Evolutionary conservation across 2,797 vertebrate genomes (phyloP).

Genomic region (Pseudochromis fuscus): DNA sequence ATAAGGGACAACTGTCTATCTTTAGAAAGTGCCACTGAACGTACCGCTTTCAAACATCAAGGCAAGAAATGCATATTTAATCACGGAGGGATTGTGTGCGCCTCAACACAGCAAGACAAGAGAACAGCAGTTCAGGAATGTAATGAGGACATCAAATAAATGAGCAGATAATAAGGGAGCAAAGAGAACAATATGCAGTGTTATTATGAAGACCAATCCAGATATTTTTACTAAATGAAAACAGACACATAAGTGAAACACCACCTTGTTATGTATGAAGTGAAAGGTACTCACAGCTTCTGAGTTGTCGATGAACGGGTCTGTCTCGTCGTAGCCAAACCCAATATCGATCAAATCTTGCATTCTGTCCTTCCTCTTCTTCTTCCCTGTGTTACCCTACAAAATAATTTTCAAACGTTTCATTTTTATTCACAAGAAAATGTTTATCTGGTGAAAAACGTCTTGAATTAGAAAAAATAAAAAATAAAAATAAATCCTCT

Average conservation of each 20-base stretch:
- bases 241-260: not conserved
- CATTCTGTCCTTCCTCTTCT: slow-evolving; percentile 92
- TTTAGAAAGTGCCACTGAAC: slow-evolving; percentile 47
- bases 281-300: slow-evolving; percentile 91
- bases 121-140: slow-evolving; percentile 24
- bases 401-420: slow-evolving; percentile 26
- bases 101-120: slow-evolving; percentile 23
- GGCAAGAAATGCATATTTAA: slow-evolving; percentile 61
- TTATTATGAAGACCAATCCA: slow-evolving; percentile 17
- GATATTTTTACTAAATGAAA: slow-evolving; percentile 18
- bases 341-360: slow-evolving; percentile 98
- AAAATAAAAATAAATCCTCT: too few species aligned
- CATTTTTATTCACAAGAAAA: not conserved
- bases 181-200: slow-evolving; percentile 1
- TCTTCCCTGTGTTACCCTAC: slow-evolving; percentile 83
- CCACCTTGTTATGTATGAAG: slow-evolving; percentile 12
- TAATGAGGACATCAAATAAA: slow-evolving; percentile 33
- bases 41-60: slow-evolving; percentile 38
- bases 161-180: slow-evolving; percentile 23
- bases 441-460: not conserved
- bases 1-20: slow-evolving; percentile 47
- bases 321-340: slow-evolving; percentile 96
- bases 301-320: slow-evolving; percentile 99
- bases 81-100: slow-evolving; percentile 27
- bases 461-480: not conserved